These are phyloP conservation scores for Momotus momota DNA, from an alignment of 2,797 vertebrate species.

Conservation along the genomic window DNA sequence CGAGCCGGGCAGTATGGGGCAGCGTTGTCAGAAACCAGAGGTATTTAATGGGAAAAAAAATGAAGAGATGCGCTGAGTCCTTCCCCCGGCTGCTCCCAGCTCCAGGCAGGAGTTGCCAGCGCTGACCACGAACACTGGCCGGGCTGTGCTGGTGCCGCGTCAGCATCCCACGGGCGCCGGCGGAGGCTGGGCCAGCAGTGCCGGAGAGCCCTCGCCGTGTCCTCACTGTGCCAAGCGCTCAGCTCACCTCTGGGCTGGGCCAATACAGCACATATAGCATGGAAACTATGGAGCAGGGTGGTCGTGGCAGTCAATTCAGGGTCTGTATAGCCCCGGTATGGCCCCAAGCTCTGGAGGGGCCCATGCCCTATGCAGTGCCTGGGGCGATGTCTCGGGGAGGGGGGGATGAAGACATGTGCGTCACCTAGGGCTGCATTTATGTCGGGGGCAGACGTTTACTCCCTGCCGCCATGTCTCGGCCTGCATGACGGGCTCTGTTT, in stretches of 20 bases:
- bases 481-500: neutral
- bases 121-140: neutral
- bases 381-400: fast-evolving
- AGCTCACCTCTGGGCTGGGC: neutral
- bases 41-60: constrained; percentile 20
- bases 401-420: fast-evolving
- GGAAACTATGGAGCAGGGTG: fast-evolving
- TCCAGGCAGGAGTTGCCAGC: neutral
- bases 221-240: fast-evolving
- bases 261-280: fast-evolving
- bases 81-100: neutral
- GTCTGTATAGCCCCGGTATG: neutral
- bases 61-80: neutral
- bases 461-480: neutral
- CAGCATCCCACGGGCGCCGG: neutral
- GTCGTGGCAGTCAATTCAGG: fast-evolving
- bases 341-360: fast-evolving
- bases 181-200: neutral
- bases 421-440: neutral
- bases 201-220: neutral
- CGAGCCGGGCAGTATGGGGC: fast-evolving
- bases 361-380: neutral
- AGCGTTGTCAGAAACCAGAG: neutral
- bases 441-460: neutral
- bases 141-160: neutral